phyloP scores from a whole-genome alignment of 2,888 invertebrate species.

The Dicyrtoma fusca region DNA sequence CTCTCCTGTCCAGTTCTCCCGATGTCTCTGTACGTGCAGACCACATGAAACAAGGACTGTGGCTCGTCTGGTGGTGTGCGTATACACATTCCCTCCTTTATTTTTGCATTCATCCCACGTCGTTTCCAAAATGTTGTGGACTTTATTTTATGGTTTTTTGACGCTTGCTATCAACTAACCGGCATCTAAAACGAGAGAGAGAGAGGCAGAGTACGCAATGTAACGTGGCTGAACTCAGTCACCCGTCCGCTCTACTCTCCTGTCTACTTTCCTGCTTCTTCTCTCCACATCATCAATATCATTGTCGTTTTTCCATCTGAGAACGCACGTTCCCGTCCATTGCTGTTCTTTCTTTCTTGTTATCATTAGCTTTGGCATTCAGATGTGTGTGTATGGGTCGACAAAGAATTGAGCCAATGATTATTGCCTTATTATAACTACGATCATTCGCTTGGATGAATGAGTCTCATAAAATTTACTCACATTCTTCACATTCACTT shows the following conservation, averaged over 20 bases:
- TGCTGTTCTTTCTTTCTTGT: constrained; percentile 27
- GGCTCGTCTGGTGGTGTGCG: not conserved
- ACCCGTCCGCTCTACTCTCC: constrained; percentile 21
- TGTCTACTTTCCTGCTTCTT: constrained; percentile 15
- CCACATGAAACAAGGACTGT: not conserved
- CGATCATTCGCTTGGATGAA: constrained; percentile 31
- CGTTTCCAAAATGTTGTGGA: constrained; percentile 40
- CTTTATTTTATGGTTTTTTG: constrained; percentile 45
- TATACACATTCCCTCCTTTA: constrained; percentile 9
- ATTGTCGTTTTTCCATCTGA: constrained; percentile 37
- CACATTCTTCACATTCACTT: constrained; percentile 22
- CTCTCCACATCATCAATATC: constrained; percentile 29
- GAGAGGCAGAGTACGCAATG: constrained; percentile 2
- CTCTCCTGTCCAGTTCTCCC: constrained; percentile 26
- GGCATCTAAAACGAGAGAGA: constrained; percentile 23
- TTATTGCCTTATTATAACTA: constrained; percentile 28
- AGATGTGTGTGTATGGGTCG: constrained; percentile 1
- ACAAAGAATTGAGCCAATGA: constrained; percentile 26
- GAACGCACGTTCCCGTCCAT: constrained; percentile 34
- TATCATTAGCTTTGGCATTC: constrained; percentile 36
- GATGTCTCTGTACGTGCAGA: not conserved
- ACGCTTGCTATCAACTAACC: constrained; percentile 42
- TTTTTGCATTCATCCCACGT: constrained; percentile 38
- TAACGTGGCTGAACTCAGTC: constrained; percentile 17
- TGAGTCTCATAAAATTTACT: constrained; percentile 33